Base-by-base conservation (phyloP, 2,888 invertebrate genomes). In the Ormyrus labotus region DNA sequence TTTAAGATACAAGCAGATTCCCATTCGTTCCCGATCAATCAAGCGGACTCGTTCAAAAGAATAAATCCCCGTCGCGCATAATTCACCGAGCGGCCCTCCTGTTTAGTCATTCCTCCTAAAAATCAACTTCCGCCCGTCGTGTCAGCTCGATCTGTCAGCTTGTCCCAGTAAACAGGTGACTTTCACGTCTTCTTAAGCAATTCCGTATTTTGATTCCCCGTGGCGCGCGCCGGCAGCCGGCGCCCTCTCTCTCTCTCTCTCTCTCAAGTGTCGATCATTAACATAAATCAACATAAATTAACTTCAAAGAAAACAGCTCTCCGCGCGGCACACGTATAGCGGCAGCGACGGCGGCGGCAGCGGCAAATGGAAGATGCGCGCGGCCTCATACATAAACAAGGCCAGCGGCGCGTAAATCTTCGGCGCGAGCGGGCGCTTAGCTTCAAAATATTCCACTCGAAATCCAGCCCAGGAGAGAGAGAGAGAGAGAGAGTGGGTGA, bases 271-370 rank as follows among this genome's bases (percentile, higher is more conserved):
- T 70, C 60, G 78, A 74, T 79, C 79, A 74, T 79, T 79, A 74
- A 5, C 79, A 79, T 79, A 70, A 79, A 79, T 74, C 60, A 79
- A 50, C 79, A 79, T 74, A 70, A 79, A 79, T 74, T 79, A 79
- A 69, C 69, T 68, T 73, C 61, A 67, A 78, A 78, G 64, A 71
- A 78, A 69, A 64, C 57, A 63, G 6, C 48, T 45, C 48, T 45
- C 11, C 13, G 47, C 65, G 13, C 13, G 48, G 53, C n/a, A 8
- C 10, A 53, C n/a, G 50, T 13, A n/a, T 0, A 50, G 51, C n/a
- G 8, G 55, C 1, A 6, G 57, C 34, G 13, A 50, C 5, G 47
- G 47, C 57, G 34, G 5, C 11, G 13, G 61, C 13, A 19, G 61
- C 9, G 9, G 19, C 19, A 19, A 45, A 45, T 11, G 64, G 10